phyloP scores from a whole-genome alignment of 1,140 invertebrate species.

The Macrosteles quadrilineatus region DNA sequence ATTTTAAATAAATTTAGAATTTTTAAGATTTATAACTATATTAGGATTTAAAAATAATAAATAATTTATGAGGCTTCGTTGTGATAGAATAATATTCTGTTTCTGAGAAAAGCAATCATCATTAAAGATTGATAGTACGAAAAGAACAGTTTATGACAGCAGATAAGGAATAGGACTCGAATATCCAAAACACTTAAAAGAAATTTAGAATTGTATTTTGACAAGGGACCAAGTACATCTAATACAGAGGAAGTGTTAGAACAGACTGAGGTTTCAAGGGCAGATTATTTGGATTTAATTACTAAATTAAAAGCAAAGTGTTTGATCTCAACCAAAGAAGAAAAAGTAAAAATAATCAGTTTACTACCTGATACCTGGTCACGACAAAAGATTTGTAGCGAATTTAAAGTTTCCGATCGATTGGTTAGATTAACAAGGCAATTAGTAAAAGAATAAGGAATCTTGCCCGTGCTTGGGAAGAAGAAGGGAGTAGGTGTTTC shows the following conservation, averaged over 20 bases:
- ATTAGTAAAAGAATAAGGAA: constrained; percentile 33
- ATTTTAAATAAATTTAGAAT: too few species aligned
- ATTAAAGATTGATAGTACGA: too few species aligned
- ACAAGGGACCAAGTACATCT: background rate
- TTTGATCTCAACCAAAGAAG: constrained; percentile 6
- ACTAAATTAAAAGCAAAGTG: background rate
- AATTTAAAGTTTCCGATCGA: constrained; percentile 29
- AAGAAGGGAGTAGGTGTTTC: constrained; percentile 15
- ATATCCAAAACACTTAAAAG: constrained; percentile 16
- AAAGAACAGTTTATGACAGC: too few species aligned
- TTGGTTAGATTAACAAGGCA: constrained; percentile 23
- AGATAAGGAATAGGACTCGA: too few species aligned
- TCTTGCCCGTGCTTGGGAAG: constrained; percentile 14
- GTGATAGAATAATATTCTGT: too few species aligned
- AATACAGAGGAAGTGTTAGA: constrained; percentile 1
- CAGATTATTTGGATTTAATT: background rate
- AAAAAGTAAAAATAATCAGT: constrained; percentile 16
- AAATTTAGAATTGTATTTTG: background rate
- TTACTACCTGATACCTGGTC: constrained; percentile 14
- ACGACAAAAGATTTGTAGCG: constrained; percentile 14
- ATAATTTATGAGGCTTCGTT: too few species aligned
- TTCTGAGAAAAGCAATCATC: too few species aligned
- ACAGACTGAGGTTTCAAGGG: too few species aligned
- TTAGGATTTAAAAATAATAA: too few species aligned
- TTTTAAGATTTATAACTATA: too few species aligned